phyloP scores from a whole-genome alignment of 2,888 invertebrate species.

The Euplagia quadripunctaria region DNA sequence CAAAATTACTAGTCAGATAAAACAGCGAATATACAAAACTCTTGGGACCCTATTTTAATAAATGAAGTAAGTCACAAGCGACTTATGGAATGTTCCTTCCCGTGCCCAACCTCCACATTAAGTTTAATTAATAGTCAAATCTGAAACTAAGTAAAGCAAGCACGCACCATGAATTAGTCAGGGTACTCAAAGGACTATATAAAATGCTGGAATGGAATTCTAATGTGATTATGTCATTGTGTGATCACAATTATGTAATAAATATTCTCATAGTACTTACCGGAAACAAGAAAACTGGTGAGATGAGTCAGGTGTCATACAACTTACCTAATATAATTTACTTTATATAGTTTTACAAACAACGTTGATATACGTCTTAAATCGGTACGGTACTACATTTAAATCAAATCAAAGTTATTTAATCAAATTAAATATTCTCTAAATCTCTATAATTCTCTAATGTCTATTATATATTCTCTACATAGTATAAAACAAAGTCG shows the following conservation, averaged over 20 bases:
- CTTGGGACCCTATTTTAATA: neutral
- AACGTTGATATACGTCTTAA: neutral
- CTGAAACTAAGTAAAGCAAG: slow-evolving; percentile 6
- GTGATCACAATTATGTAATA: slow-evolving; percentile 5
- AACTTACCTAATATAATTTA: neutral
- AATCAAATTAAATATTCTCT: too few relatives aligned
- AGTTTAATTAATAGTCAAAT: slow-evolving; percentile 20
- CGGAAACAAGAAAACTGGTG: neutral
- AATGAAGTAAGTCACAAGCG: neutral
- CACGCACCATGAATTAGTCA: slow-evolving; percentile 10
- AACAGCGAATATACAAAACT: too few relatives aligned
- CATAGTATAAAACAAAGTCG: too few relatives aligned
- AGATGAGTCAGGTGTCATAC: neutral
- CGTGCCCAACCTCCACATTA: slow-evolving; percentile 6
- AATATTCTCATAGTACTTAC: neutral
- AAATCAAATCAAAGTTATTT: too few relatives aligned
- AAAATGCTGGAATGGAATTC: slow-evolving; percentile 13
- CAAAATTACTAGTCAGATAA: too few relatives aligned
- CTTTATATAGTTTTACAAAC: neutral
- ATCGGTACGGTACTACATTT: too few relatives aligned
- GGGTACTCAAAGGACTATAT: neutral
- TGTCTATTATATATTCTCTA: too few relatives aligned
- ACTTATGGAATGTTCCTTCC: slow-evolving; percentile 5
- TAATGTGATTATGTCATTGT: slow-evolving; percentile 6
- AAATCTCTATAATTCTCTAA: too few relatives aligned